These are phyloP conservation scores for Nematolebias whitei DNA, from an alignment of 2,113 vertebrate species.

Conservation along the genomic window DNA sequence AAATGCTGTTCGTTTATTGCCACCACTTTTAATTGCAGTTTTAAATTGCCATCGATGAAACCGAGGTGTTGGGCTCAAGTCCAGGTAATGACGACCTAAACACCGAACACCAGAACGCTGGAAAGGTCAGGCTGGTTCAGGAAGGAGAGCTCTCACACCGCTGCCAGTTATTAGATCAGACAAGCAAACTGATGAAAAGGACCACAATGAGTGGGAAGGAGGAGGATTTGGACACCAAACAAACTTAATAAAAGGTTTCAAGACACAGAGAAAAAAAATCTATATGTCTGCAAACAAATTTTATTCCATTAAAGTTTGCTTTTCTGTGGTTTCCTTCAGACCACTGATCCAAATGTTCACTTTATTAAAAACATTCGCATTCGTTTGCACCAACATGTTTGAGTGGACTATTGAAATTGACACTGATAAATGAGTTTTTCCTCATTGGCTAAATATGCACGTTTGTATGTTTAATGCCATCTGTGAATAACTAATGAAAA, in stretches of 20 bases:
- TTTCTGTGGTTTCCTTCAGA: background rate
- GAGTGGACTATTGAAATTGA: background rate
- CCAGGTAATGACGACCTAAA: background rate
- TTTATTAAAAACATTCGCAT: background rate
- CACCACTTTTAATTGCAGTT: background rate
- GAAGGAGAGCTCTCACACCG: background rate
- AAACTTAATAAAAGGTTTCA: background rate
- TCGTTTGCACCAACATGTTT: background rate
- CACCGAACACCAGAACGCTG: background rate
- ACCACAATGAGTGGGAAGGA: background rate
- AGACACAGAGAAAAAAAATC: background rate
- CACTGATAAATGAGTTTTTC: background rate
- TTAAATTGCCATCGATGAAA: constrained; percentile 1
- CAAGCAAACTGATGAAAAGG: background rate
- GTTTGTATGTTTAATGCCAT: background rate
- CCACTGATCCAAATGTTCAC: background rate
- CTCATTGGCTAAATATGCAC: background rate
- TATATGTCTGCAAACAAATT: background rate
- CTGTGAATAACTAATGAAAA: background rate
- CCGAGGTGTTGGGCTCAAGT: background rate
- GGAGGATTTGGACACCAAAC: background rate
- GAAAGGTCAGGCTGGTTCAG: background rate
- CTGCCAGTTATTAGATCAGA: background rate
- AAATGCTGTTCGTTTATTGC: background rate
- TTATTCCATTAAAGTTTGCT: background rate